Percentiles rank a stretch among this genome's conserved stretches.
phyloP scores from a whole-genome alignment of 2,113 vertebrate species.

The Morone chrysops region DNA sequence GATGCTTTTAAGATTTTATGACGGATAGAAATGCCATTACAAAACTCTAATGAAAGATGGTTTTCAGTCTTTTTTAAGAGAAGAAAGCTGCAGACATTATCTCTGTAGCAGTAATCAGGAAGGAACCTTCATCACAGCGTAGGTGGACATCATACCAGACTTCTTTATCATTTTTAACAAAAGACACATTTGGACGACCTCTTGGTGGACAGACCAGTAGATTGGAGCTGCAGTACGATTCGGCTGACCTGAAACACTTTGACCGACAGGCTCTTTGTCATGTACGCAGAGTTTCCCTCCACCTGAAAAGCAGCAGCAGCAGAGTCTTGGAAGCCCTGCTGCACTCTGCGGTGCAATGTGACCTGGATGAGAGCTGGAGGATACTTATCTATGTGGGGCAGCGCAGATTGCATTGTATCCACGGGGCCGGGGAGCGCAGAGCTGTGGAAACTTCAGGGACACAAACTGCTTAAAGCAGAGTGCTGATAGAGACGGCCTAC shows the following conservation, averaged over 20 bases:
- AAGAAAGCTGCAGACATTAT: no score
- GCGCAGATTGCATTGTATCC: constrained; percentile 67
- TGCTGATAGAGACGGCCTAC: constrained; percentile 24
- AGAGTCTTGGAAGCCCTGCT: constrained; percentile 30
- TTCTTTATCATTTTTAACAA: no score
- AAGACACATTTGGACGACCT: neutral
- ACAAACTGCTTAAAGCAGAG: constrained; percentile 53
- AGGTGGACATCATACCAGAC: no score
- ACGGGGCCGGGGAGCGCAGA: constrained; percentile 26
- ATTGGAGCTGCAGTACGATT: neutral
- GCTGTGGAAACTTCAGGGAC: constrained; percentile 68
- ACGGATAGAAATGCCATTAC: no score
- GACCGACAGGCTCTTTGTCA: constrained; percentile 17
- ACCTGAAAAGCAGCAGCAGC: constrained; percentile 37
- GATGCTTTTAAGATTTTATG: no score
- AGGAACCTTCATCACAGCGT: no score
- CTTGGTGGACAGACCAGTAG: no score
- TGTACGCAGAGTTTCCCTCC: neutral
- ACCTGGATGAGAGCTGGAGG: constrained; percentile 70
- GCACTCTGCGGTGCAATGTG: constrained; percentile 61
- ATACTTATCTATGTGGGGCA: constrained; percentile 69
- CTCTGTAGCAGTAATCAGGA: no score
- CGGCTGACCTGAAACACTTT: constrained; percentile 16
- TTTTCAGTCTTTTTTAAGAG: no score
- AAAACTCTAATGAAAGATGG: no score